Conservation (phyloP, 2,113 vertebrate genomes). For the Pseudopodoces humilis region DNA sequence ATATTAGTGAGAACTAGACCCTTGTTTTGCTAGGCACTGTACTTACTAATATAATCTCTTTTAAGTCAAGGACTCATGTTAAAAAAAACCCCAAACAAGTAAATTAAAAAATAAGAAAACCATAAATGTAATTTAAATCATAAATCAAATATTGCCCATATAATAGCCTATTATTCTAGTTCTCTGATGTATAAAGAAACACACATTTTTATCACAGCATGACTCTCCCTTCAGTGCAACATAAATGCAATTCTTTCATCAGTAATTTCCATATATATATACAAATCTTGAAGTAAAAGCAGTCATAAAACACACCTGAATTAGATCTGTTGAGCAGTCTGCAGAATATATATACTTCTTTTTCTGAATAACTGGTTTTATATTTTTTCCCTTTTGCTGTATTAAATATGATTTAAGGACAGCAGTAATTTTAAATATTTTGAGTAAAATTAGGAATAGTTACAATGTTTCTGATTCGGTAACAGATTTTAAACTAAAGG, state of each 20-base stretch:
- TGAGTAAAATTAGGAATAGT: background rate
- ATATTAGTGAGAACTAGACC: background rate
- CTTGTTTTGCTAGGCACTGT: background rate
- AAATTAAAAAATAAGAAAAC: constrained; percentile 41
- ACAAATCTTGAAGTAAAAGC: constrained; percentile 12
- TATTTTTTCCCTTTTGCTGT: background rate
- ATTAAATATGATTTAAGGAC: background rate
- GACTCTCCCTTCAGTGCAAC: background rate
- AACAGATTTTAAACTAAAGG: background rate
- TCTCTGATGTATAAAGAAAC: constrained; percentile 50
- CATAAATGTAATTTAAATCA: background rate
- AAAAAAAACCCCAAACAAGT: background rate
- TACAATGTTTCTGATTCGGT: background rate
- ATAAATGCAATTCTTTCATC: constrained; percentile 48
- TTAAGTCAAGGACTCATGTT: background rate
- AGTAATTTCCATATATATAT: constrained; percentile 15
- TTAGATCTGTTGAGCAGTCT: background rate
- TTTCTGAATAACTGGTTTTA: background rate
- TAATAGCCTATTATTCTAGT: constrained; percentile 48
- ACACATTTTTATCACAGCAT: constrained; percentile 41
- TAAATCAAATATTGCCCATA: background rate
- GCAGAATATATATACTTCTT: background rate
- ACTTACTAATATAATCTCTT: background rate
- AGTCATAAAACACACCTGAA: background rate
- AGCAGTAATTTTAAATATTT: background rate